Base-by-base conservation (phyloP, 2,113 vertebrate genomes). In the Acinonyx jubatus region DNA sequence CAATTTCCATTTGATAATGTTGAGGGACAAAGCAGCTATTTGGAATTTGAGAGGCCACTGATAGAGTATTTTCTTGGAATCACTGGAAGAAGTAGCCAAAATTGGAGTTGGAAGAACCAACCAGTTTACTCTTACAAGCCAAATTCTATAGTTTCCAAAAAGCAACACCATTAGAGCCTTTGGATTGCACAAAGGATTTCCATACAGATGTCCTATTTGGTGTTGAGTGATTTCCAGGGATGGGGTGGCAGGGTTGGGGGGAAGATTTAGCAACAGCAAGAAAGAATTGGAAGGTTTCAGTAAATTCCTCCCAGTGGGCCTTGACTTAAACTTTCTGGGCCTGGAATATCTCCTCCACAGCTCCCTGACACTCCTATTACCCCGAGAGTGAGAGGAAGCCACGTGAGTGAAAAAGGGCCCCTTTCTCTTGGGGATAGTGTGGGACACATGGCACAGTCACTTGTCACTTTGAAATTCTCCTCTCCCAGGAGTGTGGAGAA, bases 261-360 rank as follows among this genome's bases (percentile, higher is more conserved):
- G 14, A 48, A 45, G 45, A 52, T 78, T 89, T 74, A 82, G 55
- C 61, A 48, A 33, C 3, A 68, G 73, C 48, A 89, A 65, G 73
- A 93, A 91, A 19, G 19, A 73, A 12, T 73, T 78, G 92, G 52
- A 38, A 79, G 36, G 3, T 50, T 96, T 88, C 82, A 71, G 52
- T 48, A 78, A 71, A 96, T 82, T 96, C 45, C 33, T 97, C 69
- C 57, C 52, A 18, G 57, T 29, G 55, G 80, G 27, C 57, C 57
- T 97, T 94, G 84, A 80, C 55, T 84, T 95, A 81, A 92, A 96
- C 38, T 97, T 95, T 80, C 90, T 12, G 8, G 85, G 73, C 65
- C 97, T 98, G 96, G 94, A 88, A 55, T 95, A 96, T 96, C 90
- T 98, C 95, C 55, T 74, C 23, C 38, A 91, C 88, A 97, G 88